Base-by-base conservation (phyloP, 2,113 vertebrate genomes). In the Macroglossus sobrinus region DNA sequence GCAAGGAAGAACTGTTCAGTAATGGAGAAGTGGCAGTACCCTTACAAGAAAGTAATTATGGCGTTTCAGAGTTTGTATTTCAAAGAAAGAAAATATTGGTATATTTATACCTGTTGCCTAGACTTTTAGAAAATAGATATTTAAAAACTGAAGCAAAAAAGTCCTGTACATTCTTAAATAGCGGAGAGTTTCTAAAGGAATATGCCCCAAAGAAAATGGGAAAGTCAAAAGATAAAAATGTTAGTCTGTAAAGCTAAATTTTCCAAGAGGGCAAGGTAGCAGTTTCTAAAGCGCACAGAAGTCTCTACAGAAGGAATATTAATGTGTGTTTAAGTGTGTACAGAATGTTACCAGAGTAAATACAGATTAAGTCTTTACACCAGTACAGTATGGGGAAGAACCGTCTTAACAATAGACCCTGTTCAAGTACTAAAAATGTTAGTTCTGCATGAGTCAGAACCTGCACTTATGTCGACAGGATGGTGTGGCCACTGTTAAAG, bases 1-100 rank as follows among this genome's bases (percentile, higher is more conserved):
- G 63, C 91, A 93, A 89, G 93, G 61, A 96, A 86, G 80, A 78
- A 69, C 80, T 92, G 85, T 79, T 79, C 21, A 84, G 68, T 84
- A 94, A 93, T 91, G 94, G 84, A 95, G 89, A 96, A 92, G 91
- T 95, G 61, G 28, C 80, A 93, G 43, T 50, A 87, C 50, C 80
- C 61, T 92, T 79, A 61, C 33, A 64, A 43, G 63, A 89, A 85
- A 93, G 63, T 72, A 69, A 22, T 66, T 53, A 71, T 69, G 57
- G 63, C 45, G 22, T 71, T 19, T 86, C 69, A 80, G n/a, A 81
- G n/a, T 94, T 89, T 91, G 45, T 80, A 84, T 89, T 50, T 95
- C 94, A 93, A 63, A 93, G 80, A 89, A 95, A 82, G 55, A 84
- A 78, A 79, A 63, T 14, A 66, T 4, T 69, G 38, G 7, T 40